Conservation (phyloP, 2,113 vertebrate species). For the Thalassarche chlororhynchos region DNA sequence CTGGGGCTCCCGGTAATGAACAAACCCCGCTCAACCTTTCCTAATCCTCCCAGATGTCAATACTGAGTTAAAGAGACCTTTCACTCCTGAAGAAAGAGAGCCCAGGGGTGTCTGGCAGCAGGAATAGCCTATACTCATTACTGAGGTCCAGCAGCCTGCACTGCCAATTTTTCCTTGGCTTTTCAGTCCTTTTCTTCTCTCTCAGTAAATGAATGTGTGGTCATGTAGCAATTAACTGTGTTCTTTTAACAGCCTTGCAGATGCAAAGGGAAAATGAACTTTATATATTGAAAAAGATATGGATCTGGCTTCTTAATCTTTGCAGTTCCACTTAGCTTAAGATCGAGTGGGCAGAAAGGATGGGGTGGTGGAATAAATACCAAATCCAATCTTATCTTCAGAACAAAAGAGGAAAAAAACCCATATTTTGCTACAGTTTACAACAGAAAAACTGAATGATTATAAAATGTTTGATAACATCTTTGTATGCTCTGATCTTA, state of each 20-base stretch:
- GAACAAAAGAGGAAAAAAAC: neutral
- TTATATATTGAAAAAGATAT: neutral
- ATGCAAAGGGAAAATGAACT: constrained; percentile 16
- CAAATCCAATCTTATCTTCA: neutral
- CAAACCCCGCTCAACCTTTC: neutral
- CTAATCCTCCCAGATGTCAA: neutral
- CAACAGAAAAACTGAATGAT: neutral
- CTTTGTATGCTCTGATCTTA: neutral
- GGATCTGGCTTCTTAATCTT: constrained; percentile 24
- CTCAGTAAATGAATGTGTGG: constrained; percentile 2
- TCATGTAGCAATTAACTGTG: constrained; percentile 22
- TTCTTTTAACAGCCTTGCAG: constrained; percentile 28
- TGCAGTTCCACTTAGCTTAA: neutral
- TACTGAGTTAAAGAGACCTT: neutral
- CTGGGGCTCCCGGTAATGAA: neutral
- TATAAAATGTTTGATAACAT: neutral
- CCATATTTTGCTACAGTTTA: neutral
- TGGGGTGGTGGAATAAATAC: neutral
- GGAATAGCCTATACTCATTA: neutral
- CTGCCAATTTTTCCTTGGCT: neutral
- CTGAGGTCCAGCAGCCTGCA: neutral
- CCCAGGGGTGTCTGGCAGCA: neutral
- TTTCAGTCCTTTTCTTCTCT: neutral
- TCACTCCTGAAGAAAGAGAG: neutral
- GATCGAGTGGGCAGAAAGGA: neutral